phyloP scores from a whole-genome alignment of 2,888 invertebrate genomes.

The Pachymerium ferrugineum region DNA sequence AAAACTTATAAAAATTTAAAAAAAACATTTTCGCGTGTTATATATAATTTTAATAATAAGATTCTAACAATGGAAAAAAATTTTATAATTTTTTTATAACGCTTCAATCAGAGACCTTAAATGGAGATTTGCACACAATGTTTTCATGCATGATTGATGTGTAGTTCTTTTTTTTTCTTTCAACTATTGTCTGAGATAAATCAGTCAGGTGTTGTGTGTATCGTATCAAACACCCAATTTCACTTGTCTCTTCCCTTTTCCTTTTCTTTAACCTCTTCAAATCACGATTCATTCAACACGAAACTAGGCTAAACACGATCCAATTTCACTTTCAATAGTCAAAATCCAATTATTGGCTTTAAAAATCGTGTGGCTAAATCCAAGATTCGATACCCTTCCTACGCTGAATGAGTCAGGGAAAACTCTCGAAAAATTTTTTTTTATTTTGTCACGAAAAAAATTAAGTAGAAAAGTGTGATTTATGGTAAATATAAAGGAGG shows the following conservation, averaged over 20 bases:
- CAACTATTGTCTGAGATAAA: background rate
- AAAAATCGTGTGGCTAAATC: slow-evolving; percentile 22
- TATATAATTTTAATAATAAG: background rate
- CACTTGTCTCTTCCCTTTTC: background rate
- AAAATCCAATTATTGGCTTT: slow-evolving; percentile 2
- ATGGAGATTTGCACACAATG: slow-evolving; percentile 20
- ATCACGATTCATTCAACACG: background rate
- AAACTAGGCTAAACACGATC: slow-evolving; percentile 15
- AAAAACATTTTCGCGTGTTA: background rate
- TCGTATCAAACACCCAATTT: background rate
- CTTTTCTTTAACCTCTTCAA: background rate
- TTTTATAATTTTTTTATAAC: background rate
- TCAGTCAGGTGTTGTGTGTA: background rate
- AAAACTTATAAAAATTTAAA: background rate
- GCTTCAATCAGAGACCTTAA: background rate
- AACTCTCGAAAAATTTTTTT: too few relatives aligned
- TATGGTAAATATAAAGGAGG: background rate
- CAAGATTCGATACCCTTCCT: background rate
- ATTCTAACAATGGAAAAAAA: background rate
- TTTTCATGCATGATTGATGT: slow-evolving; percentile 24
- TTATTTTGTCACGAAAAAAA: too few relatives aligned
- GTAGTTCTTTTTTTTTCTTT: background rate
- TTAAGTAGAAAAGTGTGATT: background rate
- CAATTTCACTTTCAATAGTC: slow-evolving; percentile 6
- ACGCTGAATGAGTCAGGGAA: too few relatives aligned